A percentile compares a stretch with the other conserved stretches of the same genome.
Conservation (phyloP, 2,113 vertebrate genomes). For the Ciconia boyciana region DNA sequence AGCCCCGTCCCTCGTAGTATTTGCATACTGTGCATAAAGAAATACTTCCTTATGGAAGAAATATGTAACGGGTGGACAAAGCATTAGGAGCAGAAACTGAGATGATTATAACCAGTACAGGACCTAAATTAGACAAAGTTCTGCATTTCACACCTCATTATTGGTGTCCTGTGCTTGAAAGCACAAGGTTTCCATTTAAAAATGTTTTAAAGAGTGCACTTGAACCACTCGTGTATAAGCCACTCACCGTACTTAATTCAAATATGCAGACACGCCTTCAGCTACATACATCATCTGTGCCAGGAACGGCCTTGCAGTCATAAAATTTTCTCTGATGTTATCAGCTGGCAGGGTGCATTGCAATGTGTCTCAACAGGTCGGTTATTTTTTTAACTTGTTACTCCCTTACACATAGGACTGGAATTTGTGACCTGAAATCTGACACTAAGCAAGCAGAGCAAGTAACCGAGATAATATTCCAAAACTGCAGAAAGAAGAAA, state of each 20-base stretch:
- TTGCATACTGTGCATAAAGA: background rate
- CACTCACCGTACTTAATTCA: accelerated
- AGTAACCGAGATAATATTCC: background rate
- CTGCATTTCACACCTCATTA: background rate
- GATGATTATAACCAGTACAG: background rate
- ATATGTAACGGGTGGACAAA: background rate
- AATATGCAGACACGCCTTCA: background rate
- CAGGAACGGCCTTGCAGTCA: background rate
- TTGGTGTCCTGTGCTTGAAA: background rate
- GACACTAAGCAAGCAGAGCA: background rate
- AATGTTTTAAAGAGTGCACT: background rate
- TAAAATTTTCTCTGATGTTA: background rate
- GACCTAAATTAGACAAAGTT: background rate
- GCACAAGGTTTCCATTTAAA: background rate
- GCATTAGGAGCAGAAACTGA: background rate
- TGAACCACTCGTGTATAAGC: background rate
- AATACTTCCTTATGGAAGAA: background rate
- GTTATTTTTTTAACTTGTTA: background rate
- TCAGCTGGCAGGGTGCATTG: background rate
- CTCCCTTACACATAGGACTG: background rate
- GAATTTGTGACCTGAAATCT: conserved; percentile 13
- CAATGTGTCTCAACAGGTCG: background rate
- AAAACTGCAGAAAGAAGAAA: background rate
- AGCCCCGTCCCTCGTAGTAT: accelerated
- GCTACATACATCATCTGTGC: background rate